Evolutionary conservation across 92 coral and sea anemone species (phyloP), one percentile per base, ranked within the genome.

Genomic region (Bergia sp.): DNA sequence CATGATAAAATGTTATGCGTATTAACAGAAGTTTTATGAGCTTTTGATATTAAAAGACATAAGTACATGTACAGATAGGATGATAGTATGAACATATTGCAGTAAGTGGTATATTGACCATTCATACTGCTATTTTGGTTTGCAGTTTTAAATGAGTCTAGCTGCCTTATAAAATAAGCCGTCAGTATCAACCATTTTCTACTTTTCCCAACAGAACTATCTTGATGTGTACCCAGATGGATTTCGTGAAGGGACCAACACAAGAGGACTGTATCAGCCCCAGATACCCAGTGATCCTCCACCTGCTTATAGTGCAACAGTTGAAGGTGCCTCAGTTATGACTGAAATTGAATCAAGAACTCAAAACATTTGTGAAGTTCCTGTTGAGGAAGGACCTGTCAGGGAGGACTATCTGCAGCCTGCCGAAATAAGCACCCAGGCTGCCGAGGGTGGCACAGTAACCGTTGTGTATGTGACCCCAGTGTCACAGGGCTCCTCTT

Each of bases 141-240:
- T 57, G 15, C 76, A 23, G 76, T 72, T 36, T 36, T 72, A 72
- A 37, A 37, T 6, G 44, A 37, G 18, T 73, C 6, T 41, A 20
- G 53, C 29, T 76, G 69, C 69, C 69, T 61, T 61, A 5, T 8
- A 21, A 61, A 6, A 5, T 8, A 21, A 61, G 7, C 8, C 1
- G 76, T 37, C 41, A 72, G 40, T 23, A 16, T 5, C 74, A 67
- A 67, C 38, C 40, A 41, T 37, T 43, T 58, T 80, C 40, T 37
- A 23, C 75, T 77, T 39, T 12, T 43, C n/a, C 36, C 5, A 80
- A 69, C 86, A 93, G 95, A 93, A 88, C 71, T 93, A 93, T 80
- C 91, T 91, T 42, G 95, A 93, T 44, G 85, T 91, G 67, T 93
- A 82, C 90, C 93, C 95, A 4, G 95, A 93, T 53, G 91, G 93